These are phyloP conservation scores for Anolis apletophallus DNA, from an alignment of 2,797 vertebrate genomes.

Conservation along the genomic window DNA sequence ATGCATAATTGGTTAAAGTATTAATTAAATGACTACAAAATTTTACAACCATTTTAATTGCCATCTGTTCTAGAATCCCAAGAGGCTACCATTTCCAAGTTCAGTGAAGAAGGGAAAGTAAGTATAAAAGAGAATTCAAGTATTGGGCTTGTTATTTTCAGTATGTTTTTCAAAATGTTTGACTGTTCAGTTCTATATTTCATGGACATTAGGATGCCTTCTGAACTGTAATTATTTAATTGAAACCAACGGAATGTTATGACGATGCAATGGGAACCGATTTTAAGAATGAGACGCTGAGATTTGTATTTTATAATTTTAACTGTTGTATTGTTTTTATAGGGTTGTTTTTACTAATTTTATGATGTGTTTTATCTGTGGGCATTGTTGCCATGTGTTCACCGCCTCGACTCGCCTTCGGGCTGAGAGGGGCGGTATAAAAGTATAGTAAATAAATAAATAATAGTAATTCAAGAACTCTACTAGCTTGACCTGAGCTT, in stretches of 20 bases:
- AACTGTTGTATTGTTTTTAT: too few relatives aligned
- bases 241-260: too few relatives aligned
- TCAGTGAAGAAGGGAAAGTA: conserved; percentile 79
- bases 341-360: too few relatives aligned
- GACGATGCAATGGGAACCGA: too few relatives aligned
- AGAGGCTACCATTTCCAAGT: conserved; percentile 75
- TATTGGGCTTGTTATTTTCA: background rate
- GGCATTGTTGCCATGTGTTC: too few relatives aligned
- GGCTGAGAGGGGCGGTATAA: too few relatives aligned
- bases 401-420: too few relatives aligned
- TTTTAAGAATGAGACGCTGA: too few relatives aligned
- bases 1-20: background rate
- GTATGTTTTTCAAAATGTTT: background rate
- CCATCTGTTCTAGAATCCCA: conserved; percentile 74
- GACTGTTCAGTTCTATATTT: background rate
- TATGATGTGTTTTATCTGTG: too few relatives aligned
- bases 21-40: background rate
- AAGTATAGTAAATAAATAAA: too few relatives aligned
- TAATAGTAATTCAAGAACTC: background rate
- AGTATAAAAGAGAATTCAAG: conserved; percentile 39
- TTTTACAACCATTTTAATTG: background rate
- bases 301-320: too few relatives aligned
- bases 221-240: too few relatives aligned
- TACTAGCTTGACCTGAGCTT: background rate
- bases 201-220: background rate